Base-by-base conservation (phyloP, 1,140 invertebrate species). In the Caligus rogercresseyi region DNA sequence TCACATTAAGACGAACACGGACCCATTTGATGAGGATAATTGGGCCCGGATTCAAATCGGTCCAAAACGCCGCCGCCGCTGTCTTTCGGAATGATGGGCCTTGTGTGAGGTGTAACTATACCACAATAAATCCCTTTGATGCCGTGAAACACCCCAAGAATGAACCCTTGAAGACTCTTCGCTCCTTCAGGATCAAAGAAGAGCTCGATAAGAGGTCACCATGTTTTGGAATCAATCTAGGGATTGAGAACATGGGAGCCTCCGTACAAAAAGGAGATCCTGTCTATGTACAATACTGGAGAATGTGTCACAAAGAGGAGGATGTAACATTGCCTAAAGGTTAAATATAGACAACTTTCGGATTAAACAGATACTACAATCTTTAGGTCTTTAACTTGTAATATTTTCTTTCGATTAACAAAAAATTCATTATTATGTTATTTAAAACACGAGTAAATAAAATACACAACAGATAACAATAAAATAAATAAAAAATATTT, bases 221-320 rank as follows among this genome's bases (percentile, higher is more conserved):
- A 11, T 43, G 31, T n/a, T 43, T 43, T 43, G 31, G 31, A 43
- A 43, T 43, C 31, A 43, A 43, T 43, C 31, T 43, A 11, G 31
- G 31, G n/a, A n/a, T 43, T 43, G 31, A 43, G 7, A 43, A 7
- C 7, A 7, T n/a, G 7, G 31, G 31, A 7, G 7, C 31, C n/a
- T n/a, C n/a, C n/a, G n/a, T 43, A 43, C 7, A 43, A 43, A 43
- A 11, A 11, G 31, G 31, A 43, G 31, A 43, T 43, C 31, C 31
- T 43, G 31, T 43, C n/a, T 43, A 11, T 43, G 31, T 43, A 54
- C 11, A 14, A 19, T 11, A 16, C 16, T 54, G 95, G 86, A 95
- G 91, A 73, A 96, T 81, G 71, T 91, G 78, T 7, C 89, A 87
- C 91, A 91, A 96, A 74, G 95, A 96, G 76, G 90, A 92, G 52